Evolutionary conservation across 1,140 invertebrate species (phyloP), one percentile per base, ranked within the genome.

Genomic region (Dufourea novaeangliae): DNA sequence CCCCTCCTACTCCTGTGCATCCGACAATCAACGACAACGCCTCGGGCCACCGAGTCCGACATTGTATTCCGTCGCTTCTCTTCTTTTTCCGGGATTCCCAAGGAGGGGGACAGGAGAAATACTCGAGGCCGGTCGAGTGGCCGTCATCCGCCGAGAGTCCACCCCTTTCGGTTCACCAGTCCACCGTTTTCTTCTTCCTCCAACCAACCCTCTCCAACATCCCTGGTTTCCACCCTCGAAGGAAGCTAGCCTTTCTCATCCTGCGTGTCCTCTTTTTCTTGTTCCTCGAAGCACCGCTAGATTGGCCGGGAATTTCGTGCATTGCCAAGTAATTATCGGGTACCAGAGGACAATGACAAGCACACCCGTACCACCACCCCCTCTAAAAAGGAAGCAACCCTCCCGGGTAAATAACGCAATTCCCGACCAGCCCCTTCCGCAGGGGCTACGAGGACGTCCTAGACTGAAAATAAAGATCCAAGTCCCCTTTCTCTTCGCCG

Each of bases 21-120:
- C 56, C 70, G 68, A 81, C 79, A 82, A 82, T 82, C 82, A 84
- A 37, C 76, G 76, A 72, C 72, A 71, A 59, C 61, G 75, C 82
- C 79, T 67, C 64, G 37, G 39, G 75, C 69, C 37, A 69, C 22
- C 37, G 50, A 76, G 78, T 54, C 67, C 63, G 73, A 76, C 78
- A 73, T 64, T 72, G 44, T 78, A 44, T 63, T 56, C 69, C 39
- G 37, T 71, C 32, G 22, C 41, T 56, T 32, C 50, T 41, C 29
- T 27, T 68, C 62, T 46, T 74, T 54, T 75, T 34, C 27, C n/a
- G n/a, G 20, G 37, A 29, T 63, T 41, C 7, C 34, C 22, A n/a
- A n/a, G n/a, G n/a, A n/a, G n/a, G n/a, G 25, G 37, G 71, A 25
- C 34, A 22, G 34, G 11, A 32, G 41, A 59, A 37, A 67, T 75